phyloP scores from a whole-genome alignment of 2,113 vertebrate genomes.

The Coptodon bakossiorum region DNA sequence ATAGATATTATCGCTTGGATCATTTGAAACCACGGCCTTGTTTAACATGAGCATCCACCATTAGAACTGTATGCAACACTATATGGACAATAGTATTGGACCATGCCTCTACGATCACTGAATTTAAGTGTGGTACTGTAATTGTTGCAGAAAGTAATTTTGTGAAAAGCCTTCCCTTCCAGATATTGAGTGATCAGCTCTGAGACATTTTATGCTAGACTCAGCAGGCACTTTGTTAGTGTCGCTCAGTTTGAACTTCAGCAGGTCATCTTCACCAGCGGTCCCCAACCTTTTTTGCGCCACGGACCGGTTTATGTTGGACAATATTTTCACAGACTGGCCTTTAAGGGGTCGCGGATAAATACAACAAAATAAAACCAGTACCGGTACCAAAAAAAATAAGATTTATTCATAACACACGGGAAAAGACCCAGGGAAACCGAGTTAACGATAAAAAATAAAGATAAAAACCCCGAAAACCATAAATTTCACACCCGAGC shows the following conservation, averaged over 20 bases:
- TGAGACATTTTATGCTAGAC: not conserved
- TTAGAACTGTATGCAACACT: not conserved
- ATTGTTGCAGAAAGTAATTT: not conserved
- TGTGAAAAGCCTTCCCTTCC: not conserved
- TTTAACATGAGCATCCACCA: not conserved
- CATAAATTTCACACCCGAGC: not conserved
- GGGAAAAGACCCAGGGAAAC: not conserved
- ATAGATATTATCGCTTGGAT: not conserved
- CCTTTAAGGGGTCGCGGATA: not conserved
- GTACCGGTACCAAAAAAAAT: not conserved
- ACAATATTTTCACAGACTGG: not conserved
- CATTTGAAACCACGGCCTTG: not conserved
- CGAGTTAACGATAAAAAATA: rapidly evolving
- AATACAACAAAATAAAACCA: not conserved
- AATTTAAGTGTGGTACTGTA: not conserved
- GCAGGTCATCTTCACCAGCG: not conserved
- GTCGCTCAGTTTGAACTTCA: not conserved
- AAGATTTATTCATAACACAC: not conserved
- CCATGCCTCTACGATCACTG: not conserved
- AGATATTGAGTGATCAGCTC: not conserved
- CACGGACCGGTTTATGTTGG: not conserved
- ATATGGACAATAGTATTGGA: not conserved
- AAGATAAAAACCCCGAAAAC: not conserved
- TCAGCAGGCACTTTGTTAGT: not conserved
- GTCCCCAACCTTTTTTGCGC: not conserved